Conservation (phyloP, 2,797 vertebrate genomes). For the Bradypodion ventrale region DNA sequence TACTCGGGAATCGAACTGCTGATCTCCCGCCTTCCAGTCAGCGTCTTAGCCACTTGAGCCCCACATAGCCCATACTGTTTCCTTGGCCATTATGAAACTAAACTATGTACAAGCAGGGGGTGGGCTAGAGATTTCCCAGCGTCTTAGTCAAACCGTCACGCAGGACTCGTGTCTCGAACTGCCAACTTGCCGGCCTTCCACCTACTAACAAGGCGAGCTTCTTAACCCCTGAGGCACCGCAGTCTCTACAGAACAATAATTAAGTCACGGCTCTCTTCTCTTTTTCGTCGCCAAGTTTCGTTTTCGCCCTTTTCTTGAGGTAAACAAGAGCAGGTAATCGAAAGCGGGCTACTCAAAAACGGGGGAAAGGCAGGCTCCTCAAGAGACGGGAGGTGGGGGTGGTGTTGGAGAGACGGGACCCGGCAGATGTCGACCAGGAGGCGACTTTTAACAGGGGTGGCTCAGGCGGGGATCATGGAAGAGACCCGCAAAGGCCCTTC, state of each 20-base stretch:
- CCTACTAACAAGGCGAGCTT: no score
- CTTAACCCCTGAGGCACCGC: no score
- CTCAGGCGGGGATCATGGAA: not conserved
- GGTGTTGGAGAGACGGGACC: no score
- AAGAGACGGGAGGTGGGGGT: not conserved
- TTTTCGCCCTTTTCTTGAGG: not conserved
- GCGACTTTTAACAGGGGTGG: not conserved
- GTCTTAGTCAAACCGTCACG: no score
- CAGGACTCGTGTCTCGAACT: no score
- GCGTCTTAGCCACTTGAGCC: no score
- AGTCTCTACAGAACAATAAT: no score
- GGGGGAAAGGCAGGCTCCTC: not conserved
- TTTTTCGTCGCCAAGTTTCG: not conserved
- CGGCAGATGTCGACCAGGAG: not conserved
- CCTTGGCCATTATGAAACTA: not conserved
- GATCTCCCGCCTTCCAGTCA: no score
- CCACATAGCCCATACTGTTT: not conserved
- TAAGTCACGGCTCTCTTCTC: no score
- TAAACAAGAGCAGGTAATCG: conserved; percentile 1
- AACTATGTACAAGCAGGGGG: not conserved
- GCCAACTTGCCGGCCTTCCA: no score
- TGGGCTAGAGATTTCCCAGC: not conserved
- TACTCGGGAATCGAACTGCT: no score
- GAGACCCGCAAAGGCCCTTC: not conserved
- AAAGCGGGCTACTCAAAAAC: not conserved